A percentile compares a stretch with the other conserved stretches of the same genome.
Evolutionary conservation across 2,797 vertebrate species (phyloP).

Genomic region (Chloroceryle inda): DNA sequence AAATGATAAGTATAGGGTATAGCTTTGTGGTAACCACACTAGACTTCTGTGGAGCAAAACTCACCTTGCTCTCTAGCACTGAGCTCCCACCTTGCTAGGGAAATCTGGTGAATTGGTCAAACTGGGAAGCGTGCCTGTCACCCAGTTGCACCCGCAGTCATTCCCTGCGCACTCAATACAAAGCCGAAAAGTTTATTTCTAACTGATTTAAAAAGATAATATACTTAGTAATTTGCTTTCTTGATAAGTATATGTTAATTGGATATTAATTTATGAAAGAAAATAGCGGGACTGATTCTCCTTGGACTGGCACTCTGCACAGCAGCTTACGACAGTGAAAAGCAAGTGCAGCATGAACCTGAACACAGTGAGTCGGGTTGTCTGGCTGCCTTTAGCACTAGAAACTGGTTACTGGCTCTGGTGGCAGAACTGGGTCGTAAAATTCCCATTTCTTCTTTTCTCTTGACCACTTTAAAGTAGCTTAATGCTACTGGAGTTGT

Average conservation of each 20-base stretch:
- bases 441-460: neutral
- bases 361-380: neutral
- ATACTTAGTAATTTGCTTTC: slow-evolving; percentile 12
- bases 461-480: neutral
- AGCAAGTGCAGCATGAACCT: neutral
- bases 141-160: neutral
- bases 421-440: neutral
- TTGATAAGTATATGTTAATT: slow-evolving; percentile 57
- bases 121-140: neutral
- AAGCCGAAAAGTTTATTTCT: neutral
- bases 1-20: neutral
- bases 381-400: neutral
- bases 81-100: neutral
- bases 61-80: neutral
- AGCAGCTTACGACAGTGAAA: neutral
- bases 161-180: neutral
- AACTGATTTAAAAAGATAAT: neutral
- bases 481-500: neutral
- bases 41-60: neutral
- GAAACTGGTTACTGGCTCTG: neutral
- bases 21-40: neutral
- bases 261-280: slow-evolving; percentile 74
- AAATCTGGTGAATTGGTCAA: neutral
- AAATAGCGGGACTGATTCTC: slow-evolving; percentile 51
- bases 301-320: slow-evolving; percentile 23